phyloP scores from a whole-genome alignment of 2,113 vertebrate genomes.

The human region GRCh38 chr3:83787001-83787500 shows the following conservation, averaged over 20 bases:
- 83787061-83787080: background rate
- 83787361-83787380: background rate
- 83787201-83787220: background rate
- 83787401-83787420: background rate
- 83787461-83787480: background rate
- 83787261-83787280: background rate
- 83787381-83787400: background rate
- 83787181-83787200: background rate
- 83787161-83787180: background rate
- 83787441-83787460: background rate
- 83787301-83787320: background rate
- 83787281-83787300: background rate
- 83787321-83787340: no score
- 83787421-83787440: background rate
- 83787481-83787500: background rate
- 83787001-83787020: background rate
- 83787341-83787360: background rate
- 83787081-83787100: background rate
- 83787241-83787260: background rate
- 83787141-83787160: background rate
- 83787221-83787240: rapidly evolving
- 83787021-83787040: background rate
- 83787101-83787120: background rate
- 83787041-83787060: background rate
- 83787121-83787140: background rate